phyloP scores from a whole-genome alignment of 2,888 invertebrate genomes.

The Drosophila subquinaria region DNA sequence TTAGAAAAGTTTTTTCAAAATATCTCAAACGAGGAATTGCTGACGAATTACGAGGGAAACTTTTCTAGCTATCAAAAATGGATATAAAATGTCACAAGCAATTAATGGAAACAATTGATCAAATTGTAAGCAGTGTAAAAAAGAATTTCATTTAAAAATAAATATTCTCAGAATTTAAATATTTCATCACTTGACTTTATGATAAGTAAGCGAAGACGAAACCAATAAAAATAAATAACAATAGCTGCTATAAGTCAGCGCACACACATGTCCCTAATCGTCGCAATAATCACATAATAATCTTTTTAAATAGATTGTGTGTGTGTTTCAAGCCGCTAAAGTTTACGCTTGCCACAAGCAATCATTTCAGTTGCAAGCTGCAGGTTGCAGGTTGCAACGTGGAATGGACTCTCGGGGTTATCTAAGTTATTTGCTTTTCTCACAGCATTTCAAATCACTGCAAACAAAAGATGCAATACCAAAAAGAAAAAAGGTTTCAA shows the following conservation, averaged over 20 bases:
- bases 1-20: not conserved
- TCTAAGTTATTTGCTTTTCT: slow-evolving; percentile 70
- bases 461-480: slow-evolving; percentile 54
- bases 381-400: slow-evolving; percentile 4
- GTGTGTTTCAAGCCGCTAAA: slow-evolving; percentile 5
- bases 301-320: slow-evolving; percentile 8
- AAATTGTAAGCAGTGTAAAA: not conserved
- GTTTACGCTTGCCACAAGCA: slow-evolving; percentile 18
- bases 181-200: not conserved
- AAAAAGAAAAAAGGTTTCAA: slow-evolving; percentile 49
- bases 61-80: not conserved
- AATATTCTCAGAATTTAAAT: not conserved
- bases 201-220: not conserved
- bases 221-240: not conserved
- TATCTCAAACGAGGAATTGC: not conserved
- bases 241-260: slow-evolving; percentile 7
- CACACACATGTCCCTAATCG: slow-evolving; percentile 2
- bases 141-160: not conserved
- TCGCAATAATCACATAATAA: slow-evolving; percentile 10
- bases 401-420: slow-evolving; percentile 16
- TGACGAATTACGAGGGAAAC: not conserved
- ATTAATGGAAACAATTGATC: not conserved
- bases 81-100: not conserved
- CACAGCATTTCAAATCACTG: slow-evolving; percentile 72
- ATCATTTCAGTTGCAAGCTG: slow-evolving; percentile 7